Percentiles rank a stretch among this genome's conserved stretches.
Evolutionary conservation across 2,888 invertebrate species (phyloP).

Genomic region (Conistra vaccinii): DNA sequence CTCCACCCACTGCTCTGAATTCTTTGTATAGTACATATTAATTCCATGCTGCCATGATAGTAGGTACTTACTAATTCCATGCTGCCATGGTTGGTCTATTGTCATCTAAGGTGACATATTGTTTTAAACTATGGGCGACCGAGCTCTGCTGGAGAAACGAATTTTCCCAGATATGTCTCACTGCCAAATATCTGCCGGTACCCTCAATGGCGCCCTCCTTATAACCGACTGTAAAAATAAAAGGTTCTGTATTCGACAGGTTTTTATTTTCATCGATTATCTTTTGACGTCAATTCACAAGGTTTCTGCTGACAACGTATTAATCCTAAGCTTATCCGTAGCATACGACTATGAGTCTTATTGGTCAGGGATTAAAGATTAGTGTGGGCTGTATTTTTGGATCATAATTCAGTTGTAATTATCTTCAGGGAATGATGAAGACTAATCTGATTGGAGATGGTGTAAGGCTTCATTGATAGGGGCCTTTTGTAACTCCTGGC

Average conservation of each 20-base stretch:
- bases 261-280: constrained; percentile 55
- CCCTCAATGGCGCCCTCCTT: neutral
- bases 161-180: too few species aligned
- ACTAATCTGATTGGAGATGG: constrained; percentile 6
- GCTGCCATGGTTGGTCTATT: too few species aligned
- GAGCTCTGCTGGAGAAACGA: too few species aligned
- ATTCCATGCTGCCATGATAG: too few species aligned
- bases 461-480: constrained; percentile 9
- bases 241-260: constrained; percentile 7
- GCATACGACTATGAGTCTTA: constrained; percentile 35
- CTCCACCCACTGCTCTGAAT: too few species aligned
- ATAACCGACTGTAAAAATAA: neutral
- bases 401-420: constrained; percentile 46
- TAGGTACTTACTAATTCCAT: too few species aligned
- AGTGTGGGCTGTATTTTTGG: constrained; percentile 5
- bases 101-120: too few species aligned
- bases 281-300: constrained; percentile 50
- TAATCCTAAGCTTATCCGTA: constrained; percentile 43
- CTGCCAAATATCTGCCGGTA: constrained; percentile 22
- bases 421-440: neutral
- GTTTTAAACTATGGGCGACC: too few species aligned
- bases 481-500: too few species aligned
- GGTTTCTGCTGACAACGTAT: constrained; percentile 38
- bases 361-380: neutral
- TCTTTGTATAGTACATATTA: too few species aligned